These are phyloP conservation scores for Orius laevigatus DNA, from an alignment of 1,140 invertebrate genomes.

Conservation along the genomic window DNA sequence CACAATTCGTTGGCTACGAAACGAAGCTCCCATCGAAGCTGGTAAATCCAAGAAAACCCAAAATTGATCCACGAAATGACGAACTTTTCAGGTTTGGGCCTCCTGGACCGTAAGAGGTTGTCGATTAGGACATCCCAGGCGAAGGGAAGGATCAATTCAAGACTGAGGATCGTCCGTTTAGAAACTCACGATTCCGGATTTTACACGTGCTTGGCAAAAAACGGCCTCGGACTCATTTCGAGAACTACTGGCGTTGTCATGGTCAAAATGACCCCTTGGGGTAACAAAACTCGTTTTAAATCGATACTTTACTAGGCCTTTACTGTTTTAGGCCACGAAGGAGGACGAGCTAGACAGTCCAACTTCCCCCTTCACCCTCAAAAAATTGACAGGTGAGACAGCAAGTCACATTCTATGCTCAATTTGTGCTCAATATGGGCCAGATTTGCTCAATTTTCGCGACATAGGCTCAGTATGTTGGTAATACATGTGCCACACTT, in stretches of 20 bases:
- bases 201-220: constrained; percentile 48
- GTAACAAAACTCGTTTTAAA: no score
- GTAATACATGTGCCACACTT: no score
- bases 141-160: constrained; percentile 25
- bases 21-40: constrained; percentile 37
- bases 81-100: constrained; percentile 4
- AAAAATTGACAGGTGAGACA: constrained; percentile 15
- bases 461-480: no score
- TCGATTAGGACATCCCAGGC: constrained; percentile 11
- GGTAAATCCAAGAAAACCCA: neutral
- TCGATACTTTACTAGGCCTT: no score
- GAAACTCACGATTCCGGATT: constrained; percentile 49
- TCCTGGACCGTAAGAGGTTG: constrained; percentile 27
- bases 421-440: no score
- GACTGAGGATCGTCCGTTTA: constrained; percentile 40
- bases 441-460: no score
- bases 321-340: constrained; percentile 15
- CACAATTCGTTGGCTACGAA: constrained; percentile 49
- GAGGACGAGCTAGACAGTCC: neutral
- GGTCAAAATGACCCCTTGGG: constrained; percentile 29
- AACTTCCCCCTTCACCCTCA: constrained; percentile 13
- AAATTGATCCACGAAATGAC: no score
- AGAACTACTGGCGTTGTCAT: constrained; percentile 40
- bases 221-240: constrained; percentile 38
- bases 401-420: no score